Evolutionary conservation across 2,888 invertebrate genomes (phyloP).

Genomic region (Eulithis testata): DNA sequence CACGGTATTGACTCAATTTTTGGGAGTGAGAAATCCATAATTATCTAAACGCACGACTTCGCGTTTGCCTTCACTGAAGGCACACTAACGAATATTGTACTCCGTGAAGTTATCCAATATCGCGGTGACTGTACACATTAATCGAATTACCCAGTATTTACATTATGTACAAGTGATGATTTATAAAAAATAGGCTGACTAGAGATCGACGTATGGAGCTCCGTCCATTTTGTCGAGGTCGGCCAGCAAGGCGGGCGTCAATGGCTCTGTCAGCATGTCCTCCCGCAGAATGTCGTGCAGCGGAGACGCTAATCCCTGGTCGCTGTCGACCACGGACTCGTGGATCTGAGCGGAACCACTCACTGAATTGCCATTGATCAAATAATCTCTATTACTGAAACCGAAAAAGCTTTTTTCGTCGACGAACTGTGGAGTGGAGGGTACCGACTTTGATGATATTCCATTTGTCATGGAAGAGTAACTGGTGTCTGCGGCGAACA

Average conservation of each 20-base stretch:
- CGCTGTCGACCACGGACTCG: conserved; percentile 62
- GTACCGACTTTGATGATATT: conserved; percentile 89
- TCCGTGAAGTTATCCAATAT: conserved; percentile 69
- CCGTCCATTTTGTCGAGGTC: conserved; percentile 79
- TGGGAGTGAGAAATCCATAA: conserved; percentile 72
- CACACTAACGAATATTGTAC: conserved; percentile 75
- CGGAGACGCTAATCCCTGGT: conserved; percentile 65
- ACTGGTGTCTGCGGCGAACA: conserved; percentile 63
- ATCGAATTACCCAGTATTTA: conserved; percentile 58
- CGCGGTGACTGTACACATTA: conserved; percentile 72
- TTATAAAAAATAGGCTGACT: conserved; percentile 59
- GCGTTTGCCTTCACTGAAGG: conserved; percentile 80
- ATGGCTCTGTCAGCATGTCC: conserved; percentile 68
- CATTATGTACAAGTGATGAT: conserved; percentile 59
- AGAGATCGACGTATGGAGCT: conserved; percentile 78
- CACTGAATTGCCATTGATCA: conserved; percentile 86
- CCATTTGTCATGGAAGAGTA: conserved; percentile 72
- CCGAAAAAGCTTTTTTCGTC: conserved; percentile 83
- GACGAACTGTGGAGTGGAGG: conserved; percentile 86
- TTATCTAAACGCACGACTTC: conserved; percentile 57
- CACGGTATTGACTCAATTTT: conserved; percentile 71
- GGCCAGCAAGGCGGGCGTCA: conserved; percentile 74
- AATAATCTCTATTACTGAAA: conserved; percentile 85
- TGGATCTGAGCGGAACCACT: conserved; percentile 61
- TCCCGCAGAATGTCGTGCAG: conserved; percentile 75